Percentiles rank a stretch among this genome's conserved stretches.
These are phyloP conservation scores for Pantherophis guttatus DNA, from an alignment of 2,113 vertebrate species.

Conservation along the genomic window DNA sequence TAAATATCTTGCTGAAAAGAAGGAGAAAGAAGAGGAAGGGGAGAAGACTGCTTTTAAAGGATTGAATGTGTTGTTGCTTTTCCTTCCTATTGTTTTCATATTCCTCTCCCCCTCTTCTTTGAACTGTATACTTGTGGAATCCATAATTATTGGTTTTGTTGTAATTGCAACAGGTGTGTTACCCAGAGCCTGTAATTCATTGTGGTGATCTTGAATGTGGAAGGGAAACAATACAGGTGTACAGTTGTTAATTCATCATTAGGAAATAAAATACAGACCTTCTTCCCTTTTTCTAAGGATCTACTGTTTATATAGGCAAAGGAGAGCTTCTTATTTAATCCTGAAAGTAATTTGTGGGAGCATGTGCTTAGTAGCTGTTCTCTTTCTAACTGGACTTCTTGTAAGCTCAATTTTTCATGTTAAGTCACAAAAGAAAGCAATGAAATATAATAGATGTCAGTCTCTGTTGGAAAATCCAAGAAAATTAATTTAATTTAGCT, in stretches of 20 bases:
- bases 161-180: background rate
- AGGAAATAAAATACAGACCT: background rate
- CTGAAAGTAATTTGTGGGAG: background rate
- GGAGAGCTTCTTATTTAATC: background rate
- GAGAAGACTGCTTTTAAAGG: background rate
- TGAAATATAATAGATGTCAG: constrained; percentile 44
- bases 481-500: constrained; percentile 59
- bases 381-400: constrained; percentile 34
- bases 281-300: background rate
- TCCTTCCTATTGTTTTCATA: background rate
- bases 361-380: constrained; percentile 15
- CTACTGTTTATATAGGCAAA: background rate
- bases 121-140: background rate
- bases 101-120: too few species aligned
- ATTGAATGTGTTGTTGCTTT: background rate
- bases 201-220: background rate
- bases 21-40: background rate
- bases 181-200: background rate
- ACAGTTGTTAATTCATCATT: background rate
- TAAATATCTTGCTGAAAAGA: background rate
- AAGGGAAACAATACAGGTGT: background rate
- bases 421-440: constrained; percentile 43
- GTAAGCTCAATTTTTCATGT: constrained; percentile 33
- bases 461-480: constrained; percentile 39
- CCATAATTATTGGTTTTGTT: background rate